Evolutionary conservation across 2,797 vertebrate species (phyloP), one percentile per base, ranked within the genome.

Genomic region (Florisuga fusca): DNA sequence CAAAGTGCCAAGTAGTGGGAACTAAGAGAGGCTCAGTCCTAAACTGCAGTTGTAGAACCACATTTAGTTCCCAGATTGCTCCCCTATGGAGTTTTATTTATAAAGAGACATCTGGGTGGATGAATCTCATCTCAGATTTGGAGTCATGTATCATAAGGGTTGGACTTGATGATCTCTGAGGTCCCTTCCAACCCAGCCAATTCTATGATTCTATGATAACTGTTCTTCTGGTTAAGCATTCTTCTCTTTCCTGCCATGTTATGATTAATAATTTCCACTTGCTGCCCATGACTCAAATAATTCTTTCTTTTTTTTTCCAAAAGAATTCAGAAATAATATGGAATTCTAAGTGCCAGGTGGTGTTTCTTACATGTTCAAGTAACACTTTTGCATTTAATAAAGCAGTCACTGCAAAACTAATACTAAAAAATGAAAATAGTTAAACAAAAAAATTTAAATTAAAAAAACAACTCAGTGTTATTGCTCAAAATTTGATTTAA

Each of bases 401-500:
- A 87, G 25, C 85, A 90, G 71, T 94, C 74, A 87, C 20, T 90
- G 84, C 50, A 89, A 87, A 93, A 73, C 19, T 33, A 38, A 77
- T 41, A 84, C 50, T 31, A 50, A 83, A 90, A 62, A 75, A 38
- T 8, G n/a, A 92, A 95, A 89, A 87, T 59, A 41, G 20, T n/a
- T 6, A 43, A 41, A 41, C 15, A 43, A 38, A 34, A 81, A 71
- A 50, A 72, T 12, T 12, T n/a, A n/a, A n/a, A n/a, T n/a, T 29
- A 63, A 38, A 34, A 81, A 71, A 50, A 72, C 21, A 80, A 77
- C 13, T 54, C 25, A 25, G 3, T 57, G 43, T 53, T 79, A 43
- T 67, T 94, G 50, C 63, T 95, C 1, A 12, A 75, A 81, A 86
- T 93, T 90, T 84, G 55, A 88, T 91, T 90, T 91, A n/a, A 27